Base-by-base conservation (phyloP, 2,888 invertebrate species). In the Zaprionus bogoriensis region DNA sequence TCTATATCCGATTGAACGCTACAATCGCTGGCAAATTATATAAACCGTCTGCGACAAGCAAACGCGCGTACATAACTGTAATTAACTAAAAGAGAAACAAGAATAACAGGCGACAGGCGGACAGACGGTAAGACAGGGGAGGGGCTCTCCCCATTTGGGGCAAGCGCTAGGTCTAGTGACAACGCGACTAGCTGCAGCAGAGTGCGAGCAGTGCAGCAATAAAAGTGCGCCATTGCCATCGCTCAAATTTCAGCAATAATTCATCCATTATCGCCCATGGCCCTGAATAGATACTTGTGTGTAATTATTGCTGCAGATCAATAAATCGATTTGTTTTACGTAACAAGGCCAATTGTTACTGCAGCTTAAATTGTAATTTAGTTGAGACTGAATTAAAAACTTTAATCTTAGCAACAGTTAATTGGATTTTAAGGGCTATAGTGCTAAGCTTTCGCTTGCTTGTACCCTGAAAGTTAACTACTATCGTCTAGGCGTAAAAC, bases 281-380 rank as follows among this genome's bases (percentile, higher is more conserved):
- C 48, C 64, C 12, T 55, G 47, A 44, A 38, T 27, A 27, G 27
- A 10, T 27, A n/a, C n/a, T 10, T 27, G 27, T 27, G 7, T 27
- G 27, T 10, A 10, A 27, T 10, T 7, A 0, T 3, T 17, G 17
- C 7, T 17, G n/a, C 38, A 30, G 23, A 70, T 72, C 64, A 32
- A 72, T 72, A 72, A 69, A 72, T 69, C 63, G 52, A 74, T 74
- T 19, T 22, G 23, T n/a, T n/a, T n/a, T n/a, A n/a, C n/a, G n/a
- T n/a, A n/a, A n/a, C n/a, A n/a, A n/a, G n/a, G n/a, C n/a, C n/a
- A n/a, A n/a, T n/a, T n/a, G n/a, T n/a, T n/a, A n/a, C n/a, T n/a
- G n/a, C n/a, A n/a, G n/a, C n/a, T n/a, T n/a, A n/a, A n/a, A n/a
- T n/a, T n/a, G n/a, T n/a, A n/a, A n/a, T n/a, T n/a, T n/a, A n/a